Evolutionary conservation across 2,113 vertebrate genomes (phyloP).

Genomic region (Cinclus mexicanus): DNA sequence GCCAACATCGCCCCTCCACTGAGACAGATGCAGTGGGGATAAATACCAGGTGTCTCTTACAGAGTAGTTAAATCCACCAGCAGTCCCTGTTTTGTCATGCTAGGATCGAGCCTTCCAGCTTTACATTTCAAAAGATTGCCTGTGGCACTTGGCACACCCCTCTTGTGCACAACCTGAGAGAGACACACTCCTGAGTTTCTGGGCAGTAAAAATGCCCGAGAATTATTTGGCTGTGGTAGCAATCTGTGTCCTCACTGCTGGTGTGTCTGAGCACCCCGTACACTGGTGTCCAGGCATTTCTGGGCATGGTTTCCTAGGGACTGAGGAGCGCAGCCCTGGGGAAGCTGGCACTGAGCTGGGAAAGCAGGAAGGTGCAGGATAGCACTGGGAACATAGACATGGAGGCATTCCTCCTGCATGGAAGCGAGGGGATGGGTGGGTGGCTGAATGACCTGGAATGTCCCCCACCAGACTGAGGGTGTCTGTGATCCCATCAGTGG

Average conservation of each 20-base stretch:
- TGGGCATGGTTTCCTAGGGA: background rate
- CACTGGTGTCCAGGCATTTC: background rate
- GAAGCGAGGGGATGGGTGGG: too few species aligned
- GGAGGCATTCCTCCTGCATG: background rate
- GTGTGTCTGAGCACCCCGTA: background rate
- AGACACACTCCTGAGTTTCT: background rate
- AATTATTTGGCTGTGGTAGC: background rate
- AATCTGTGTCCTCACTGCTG: background rate
- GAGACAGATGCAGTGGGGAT: background rate
- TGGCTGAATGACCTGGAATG: background rate
- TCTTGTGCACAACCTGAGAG: background rate
- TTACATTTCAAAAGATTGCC: background rate
- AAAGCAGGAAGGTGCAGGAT: background rate
- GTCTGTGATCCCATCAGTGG: background rate
- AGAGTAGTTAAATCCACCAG: background rate
- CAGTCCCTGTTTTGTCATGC: background rate
- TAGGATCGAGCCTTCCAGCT: background rate
- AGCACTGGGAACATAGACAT: background rate
- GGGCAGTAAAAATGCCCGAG: background rate
- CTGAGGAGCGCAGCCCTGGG: background rate
- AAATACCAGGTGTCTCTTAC: conserved; percentile 28
- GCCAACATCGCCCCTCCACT: background rate
- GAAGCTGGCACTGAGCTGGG: background rate
- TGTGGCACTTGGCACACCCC: background rate
- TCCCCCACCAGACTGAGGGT: background rate